Base-by-base conservation (phyloP, 2,888 invertebrate species). In the Zelleria hepariella region DNA sequence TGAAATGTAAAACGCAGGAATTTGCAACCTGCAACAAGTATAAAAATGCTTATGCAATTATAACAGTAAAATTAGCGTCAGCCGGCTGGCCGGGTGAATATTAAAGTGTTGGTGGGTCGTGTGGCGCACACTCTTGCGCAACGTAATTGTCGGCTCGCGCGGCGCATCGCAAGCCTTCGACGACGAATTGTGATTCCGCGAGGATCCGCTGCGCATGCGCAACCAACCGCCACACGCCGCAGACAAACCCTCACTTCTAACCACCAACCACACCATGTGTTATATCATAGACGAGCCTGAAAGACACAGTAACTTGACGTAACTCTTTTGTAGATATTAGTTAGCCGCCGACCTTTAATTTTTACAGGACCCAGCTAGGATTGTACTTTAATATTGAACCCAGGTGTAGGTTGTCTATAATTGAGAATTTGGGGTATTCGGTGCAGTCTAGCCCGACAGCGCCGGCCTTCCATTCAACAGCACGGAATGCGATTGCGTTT, bases 51-150 rank as follows among this genome's bases (percentile, higher is more conserved):
- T 80, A 78, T 78, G 77, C 72, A 81, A 82, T 78, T 78, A 77
- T 73, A 71, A 71, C 64, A 64, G 66, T 63, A 67, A 69, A 75
- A 74, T 72, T 66, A 67, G 66, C 65, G 68, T 57, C 53, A 61
- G 62, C 63, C 61, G 59, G 67, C 66, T 65, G 62, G 62, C 62
- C 66, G 69, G 71, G 55, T 66, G 78, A 76, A 78, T 78, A 72
- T 67, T 65, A 67, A 75, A 70, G 66, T 71, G 68, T 66, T 60
- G 63, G 66, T 53, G 21, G 2, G 24, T 25, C 24, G 61, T 63
- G 65, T 66, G 69, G 68, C 66, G 70, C 71, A 71, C 72, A 71
- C 69, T 71, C 69, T 79, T 80, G 75, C 77, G 78, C 74, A 81
- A 82, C 62, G 64, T 78, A 76, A 78, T 80, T 73, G 80, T 70